Base-by-base conservation (phyloP, 2,888 invertebrate species). In the Drosophila subquinaria region DNA sequence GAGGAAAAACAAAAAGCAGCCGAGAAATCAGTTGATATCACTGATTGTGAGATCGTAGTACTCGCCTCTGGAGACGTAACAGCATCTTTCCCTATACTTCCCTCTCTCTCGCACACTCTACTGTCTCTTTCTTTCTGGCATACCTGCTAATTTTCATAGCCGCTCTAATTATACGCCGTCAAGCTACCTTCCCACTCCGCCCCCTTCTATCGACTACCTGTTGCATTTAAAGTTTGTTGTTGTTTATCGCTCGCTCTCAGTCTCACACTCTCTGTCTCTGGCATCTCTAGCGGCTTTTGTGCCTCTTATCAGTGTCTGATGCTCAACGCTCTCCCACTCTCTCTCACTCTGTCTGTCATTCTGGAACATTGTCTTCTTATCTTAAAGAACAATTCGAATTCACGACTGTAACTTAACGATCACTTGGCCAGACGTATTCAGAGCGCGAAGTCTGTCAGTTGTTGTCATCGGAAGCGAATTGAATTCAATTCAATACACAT, bases 61-160 rank as follows among this genome's bases (percentile, higher is more conserved):
- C 42, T 52, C 52, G 36, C 42, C 45, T 38, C 47, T 51, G 11
- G 15, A 20, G 30, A 23, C 57, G 42, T 55, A 43, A 53, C 69
- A 50, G 55, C 72, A 68, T 64, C 61, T 30, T 6, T 45, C 15
- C 5, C 48, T 13, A 11, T 30, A 1, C 30, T 35, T 35, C 9
- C 35, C 11, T 15, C 23, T 9, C 38, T 27, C 59, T 13, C 35
- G 4, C 15, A 27, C 27, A 13, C 27, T 38, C 47, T 27, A 27
- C 27, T 38, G 13, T 51, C 11, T 9, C 36, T 6, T 13, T 42
- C 8, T 43, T 33, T 33, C 9, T n/a, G n/a, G 48, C 36, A 36
- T 67, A 82, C 69, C 83, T 88, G 83, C 60, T 86, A 82, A 88
- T 88, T 80, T 63, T 68, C 69, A 70, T 81, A 70, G 72, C 51